A percentile compares a stretch with the other conserved stretches of the same genome.
Conservation (phyloP, 1,140 invertebrate genomes). For the Wasmannia auropunctata region DNA sequence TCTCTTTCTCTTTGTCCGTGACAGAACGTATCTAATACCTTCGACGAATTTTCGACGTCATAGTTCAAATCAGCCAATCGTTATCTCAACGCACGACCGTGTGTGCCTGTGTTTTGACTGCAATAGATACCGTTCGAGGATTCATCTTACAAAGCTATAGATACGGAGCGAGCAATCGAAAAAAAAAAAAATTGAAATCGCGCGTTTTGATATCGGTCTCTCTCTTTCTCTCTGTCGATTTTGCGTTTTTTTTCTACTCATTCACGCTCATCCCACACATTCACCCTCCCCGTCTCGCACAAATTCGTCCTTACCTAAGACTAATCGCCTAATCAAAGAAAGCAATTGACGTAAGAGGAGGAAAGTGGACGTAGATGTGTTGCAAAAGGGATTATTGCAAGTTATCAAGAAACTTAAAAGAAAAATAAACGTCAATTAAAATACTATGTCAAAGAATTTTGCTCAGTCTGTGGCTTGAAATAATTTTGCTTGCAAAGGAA, state of each 20-base stretch:
- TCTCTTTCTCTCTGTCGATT: slow-evolving; percentile 25
- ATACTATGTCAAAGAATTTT: slow-evolving; percentile 59
- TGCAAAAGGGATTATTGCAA: slow-evolving; percentile 45
- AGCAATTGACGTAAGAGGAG: slow-evolving; percentile 61
- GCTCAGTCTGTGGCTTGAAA: slow-evolving; percentile 56
- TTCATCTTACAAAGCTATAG: slow-evolving; percentile 69
- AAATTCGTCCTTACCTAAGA: slow-evolving; percentile 35
- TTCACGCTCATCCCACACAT: too few species aligned
- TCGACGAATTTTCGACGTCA: slow-evolving; percentile 37
- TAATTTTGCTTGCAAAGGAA: slow-evolving; percentile 4
- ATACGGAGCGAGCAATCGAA: slow-evolving; percentile 70
- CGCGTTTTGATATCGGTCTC: slow-evolving; percentile 64
- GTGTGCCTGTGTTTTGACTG: too few species aligned
- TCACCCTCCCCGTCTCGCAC: slow-evolving; percentile 30
- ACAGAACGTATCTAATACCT: slow-evolving; percentile 23
- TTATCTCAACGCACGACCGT: background rate
- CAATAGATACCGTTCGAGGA: slow-evolving; percentile 72
- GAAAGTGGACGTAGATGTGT: slow-evolving; percentile 31
- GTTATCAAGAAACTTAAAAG: slow-evolving; percentile 53
- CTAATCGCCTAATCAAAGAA: slow-evolving; percentile 55
- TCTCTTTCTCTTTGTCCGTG: background rate
- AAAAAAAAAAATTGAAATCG: slow-evolving; percentile 59
- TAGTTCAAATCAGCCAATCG: slow-evolving; percentile 29
- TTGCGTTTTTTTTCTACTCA: slow-evolving; percentile 1
- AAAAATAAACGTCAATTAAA: slow-evolving; percentile 58